Percentiles rank a stretch among this genome's conserved stretches.
Evolutionary conservation across 92 coral and sea anemone genomes (phyloP).

Genomic region (Diadumene lineata): DNA sequence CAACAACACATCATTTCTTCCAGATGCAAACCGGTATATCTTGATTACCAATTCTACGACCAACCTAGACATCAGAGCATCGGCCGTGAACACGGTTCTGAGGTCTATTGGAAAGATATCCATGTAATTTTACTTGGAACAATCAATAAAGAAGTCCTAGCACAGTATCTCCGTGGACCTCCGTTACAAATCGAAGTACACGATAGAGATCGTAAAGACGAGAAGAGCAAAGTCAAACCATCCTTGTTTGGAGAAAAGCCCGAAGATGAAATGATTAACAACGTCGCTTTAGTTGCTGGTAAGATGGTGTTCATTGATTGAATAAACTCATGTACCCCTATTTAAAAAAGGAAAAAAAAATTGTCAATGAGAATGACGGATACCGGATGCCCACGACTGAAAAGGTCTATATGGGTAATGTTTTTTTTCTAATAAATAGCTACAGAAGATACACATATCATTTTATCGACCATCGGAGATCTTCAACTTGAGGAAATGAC

Average conservation of each 20-base stretch:
- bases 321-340: no score
- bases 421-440: no score
- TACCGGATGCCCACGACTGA: no score
- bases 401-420: no score
- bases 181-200: constrained; percentile 89
- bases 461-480: no score
- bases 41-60: constrained; percentile 82
- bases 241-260: constrained; percentile 88
- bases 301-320: not conserved
- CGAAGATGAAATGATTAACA: constrained; percentile 94
- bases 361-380: no score
- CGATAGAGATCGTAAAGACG: constrained; percentile 82
- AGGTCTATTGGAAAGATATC: constrained; percentile 85
- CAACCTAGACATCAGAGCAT: constrained; percentile 73
- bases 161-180: constrained; percentile 91
- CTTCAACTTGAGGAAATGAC: no score
- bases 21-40: constrained; percentile 85
- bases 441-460: no score
- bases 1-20: no score
- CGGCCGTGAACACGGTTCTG: constrained; percentile 87
- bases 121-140: constrained; percentile 90
- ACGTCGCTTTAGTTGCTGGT: constrained; percentile 93
- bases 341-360: no score
- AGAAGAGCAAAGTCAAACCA: constrained; percentile 71
- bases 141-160: constrained; percentile 73